These are phyloP conservation scores for Mirounga angustirostris DNA, from an alignment of 2,113 vertebrate genomes.

Conservation along the genomic window DNA sequence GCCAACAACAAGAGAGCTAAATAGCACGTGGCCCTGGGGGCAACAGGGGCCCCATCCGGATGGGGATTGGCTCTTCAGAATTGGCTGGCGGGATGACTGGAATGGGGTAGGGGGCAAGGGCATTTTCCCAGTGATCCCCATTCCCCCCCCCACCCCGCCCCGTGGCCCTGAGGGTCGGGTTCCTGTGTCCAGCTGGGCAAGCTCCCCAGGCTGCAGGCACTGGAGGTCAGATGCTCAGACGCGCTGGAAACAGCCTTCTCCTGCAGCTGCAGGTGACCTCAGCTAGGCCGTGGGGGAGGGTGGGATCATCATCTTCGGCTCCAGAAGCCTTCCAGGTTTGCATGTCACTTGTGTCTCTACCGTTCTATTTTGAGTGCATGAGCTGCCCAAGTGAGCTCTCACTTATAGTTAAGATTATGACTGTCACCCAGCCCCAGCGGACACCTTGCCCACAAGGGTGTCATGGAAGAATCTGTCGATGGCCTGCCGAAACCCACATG, in stretches of 20 bases:
- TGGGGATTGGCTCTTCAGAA: neutral
- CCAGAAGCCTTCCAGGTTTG: conserved; percentile 44
- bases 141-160: neutral
- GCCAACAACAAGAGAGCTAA: neutral
- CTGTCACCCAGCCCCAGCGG: neutral
- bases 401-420: neutral
- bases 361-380: conserved; percentile 67
- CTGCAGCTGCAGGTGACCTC: neutral
- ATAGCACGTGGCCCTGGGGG: neutral
- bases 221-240: neutral
- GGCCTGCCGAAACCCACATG: neutral
- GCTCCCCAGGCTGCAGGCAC: neutral
- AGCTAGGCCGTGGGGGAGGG: neutral
- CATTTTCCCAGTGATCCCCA: neutral
- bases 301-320: neutral
- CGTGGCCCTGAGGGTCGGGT: neutral
- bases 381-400: conserved; percentile 25
- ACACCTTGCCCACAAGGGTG: neutral
- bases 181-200: neutral
- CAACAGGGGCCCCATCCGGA: neutral
- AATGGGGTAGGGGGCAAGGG: neutral
- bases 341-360: neutral
- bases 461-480: neutral
- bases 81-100: neutral
- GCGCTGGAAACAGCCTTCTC: neutral